These are phyloP conservation scores for Protobothrops flavoviridis DNA, from an alignment of 2,113 vertebrate genomes.

Conservation along the genomic window DNA sequence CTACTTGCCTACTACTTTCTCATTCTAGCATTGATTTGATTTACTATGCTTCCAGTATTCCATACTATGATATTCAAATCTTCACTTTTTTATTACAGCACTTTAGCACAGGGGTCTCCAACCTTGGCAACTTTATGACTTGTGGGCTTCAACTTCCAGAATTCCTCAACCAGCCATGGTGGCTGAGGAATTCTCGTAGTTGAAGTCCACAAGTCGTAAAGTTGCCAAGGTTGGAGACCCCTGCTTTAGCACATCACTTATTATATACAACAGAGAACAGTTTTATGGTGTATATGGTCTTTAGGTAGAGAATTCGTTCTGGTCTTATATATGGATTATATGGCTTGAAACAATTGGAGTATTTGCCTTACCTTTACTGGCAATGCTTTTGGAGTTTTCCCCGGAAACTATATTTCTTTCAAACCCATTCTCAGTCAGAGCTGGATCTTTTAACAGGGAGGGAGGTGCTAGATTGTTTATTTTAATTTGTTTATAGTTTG, in stretches of 20 bases:
- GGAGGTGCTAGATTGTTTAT: neutral
- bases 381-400: neutral
- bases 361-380: neutral
- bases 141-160: too few relatives aligned
- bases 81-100: neutral
- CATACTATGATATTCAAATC: neutral
- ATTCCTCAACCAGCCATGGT: too few relatives aligned
- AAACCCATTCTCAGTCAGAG: accelerated
- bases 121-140: too few relatives aligned
- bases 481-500: neutral
- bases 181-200: too few relatives aligned
- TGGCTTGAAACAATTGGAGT: neutral
- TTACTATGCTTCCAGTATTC: neutral
- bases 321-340: neutral
- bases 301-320: neutral
- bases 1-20: neutral
- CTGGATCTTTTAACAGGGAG: neutral
- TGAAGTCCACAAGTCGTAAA: too few relatives aligned
- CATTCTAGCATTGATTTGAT: neutral
- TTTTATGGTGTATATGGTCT: neutral
- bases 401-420: neutral
- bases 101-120: neutral
- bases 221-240: too few relatives aligned
- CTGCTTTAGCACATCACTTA: neutral
- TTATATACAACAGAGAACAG: neutral